A percentile compares a stretch with the other conserved stretches of the same genome.
These are phyloP conservation scores for Neoitamus cyanurus DNA, from an alignment of 2,888 invertebrate genomes.

Conservation along the genomic window DNA sequence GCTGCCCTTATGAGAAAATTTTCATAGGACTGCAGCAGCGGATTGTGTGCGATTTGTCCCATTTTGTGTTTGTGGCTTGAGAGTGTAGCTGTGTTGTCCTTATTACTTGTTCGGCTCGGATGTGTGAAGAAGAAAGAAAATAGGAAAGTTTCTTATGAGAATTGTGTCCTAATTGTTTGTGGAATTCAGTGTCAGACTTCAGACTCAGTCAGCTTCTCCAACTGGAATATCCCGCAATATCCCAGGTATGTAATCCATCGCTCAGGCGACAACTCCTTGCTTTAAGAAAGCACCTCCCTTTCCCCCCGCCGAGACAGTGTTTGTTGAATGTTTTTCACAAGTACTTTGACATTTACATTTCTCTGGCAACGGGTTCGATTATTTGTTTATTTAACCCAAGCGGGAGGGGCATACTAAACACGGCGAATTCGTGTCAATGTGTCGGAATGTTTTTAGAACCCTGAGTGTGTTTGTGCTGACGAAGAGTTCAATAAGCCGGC, in stretches of 20 bases:
- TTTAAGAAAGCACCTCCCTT: no score
- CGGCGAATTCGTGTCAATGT: background rate
- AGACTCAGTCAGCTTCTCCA: background rate
- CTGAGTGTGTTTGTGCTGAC: background rate
- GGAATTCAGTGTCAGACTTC: background rate
- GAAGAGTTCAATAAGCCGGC: background rate
- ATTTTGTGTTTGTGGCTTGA: background rate
- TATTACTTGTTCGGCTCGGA: background rate
- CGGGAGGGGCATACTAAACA: background rate
- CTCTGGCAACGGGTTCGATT: background rate
- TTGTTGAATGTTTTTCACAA: background rate
- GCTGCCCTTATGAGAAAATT: background rate
- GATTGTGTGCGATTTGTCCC: background rate
- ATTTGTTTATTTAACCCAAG: background rate
- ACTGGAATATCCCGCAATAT: background rate
- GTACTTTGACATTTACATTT: background rate
- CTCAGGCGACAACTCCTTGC: no score
- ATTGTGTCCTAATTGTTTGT: background rate
- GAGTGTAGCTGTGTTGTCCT: background rate
- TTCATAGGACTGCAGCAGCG: background rate
- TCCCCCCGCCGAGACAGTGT: background rate
- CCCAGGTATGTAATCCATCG: background rate
- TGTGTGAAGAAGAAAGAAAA: background rate
- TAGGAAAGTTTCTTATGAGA: background rate
- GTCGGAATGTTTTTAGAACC: background rate